Percentiles rank a stretch among this genome's conserved stretches.
phyloP scores from a whole-genome alignment of 2,888 invertebrate genomes.

The Acrocyrtus sp. region DNA sequence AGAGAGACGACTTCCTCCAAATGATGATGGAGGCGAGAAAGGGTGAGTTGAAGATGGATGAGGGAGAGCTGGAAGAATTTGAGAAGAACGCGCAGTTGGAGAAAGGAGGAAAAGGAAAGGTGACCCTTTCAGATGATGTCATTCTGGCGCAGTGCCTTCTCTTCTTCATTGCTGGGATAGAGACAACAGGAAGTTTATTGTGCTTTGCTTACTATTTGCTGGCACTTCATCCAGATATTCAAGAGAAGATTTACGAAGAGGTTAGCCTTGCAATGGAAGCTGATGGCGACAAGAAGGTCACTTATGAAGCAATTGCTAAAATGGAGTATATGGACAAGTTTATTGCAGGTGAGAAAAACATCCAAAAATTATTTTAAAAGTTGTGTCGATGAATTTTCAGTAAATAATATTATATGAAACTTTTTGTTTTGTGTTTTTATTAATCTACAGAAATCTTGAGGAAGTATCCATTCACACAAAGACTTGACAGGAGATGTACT shows the following conservation, averaged over 20 bases:
- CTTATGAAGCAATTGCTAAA: conserved; percentile 44
- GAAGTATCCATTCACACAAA: conserved; percentile 35
- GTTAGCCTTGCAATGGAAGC: conserved; percentile 12
- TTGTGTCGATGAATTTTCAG: too few species aligned
- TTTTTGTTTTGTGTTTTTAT: background rate
- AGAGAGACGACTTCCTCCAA: conserved; percentile 55
- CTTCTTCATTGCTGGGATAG: conserved; percentile 52
- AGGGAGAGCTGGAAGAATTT: conserved; percentile 43
- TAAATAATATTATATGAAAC: background rate
- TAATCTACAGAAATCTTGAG: conserved; percentile 51
- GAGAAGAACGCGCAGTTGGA: conserved; percentile 48
- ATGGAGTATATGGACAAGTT: conserved; percentile 59
- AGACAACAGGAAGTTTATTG: conserved; percentile 39
- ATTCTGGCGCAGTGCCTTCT: conserved; percentile 48
- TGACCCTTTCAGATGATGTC: conserved; percentile 37
- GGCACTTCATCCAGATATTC: conserved; percentile 51
- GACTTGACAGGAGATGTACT: conserved; percentile 44
- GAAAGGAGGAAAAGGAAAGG: conserved; percentile 23
- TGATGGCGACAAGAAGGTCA: conserved; percentile 31
- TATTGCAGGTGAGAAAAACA: conserved; percentile 45
- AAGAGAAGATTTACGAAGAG: conserved; percentile 41
- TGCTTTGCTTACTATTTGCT: conserved; percentile 29
- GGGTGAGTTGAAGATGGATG: conserved; percentile 45
- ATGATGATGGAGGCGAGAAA: conserved; percentile 49
- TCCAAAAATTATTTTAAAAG: conserved; percentile 3